Base-by-base conservation (phyloP, 2,888 invertebrate genomes). In the Tubulanus polymorphus region DNA sequence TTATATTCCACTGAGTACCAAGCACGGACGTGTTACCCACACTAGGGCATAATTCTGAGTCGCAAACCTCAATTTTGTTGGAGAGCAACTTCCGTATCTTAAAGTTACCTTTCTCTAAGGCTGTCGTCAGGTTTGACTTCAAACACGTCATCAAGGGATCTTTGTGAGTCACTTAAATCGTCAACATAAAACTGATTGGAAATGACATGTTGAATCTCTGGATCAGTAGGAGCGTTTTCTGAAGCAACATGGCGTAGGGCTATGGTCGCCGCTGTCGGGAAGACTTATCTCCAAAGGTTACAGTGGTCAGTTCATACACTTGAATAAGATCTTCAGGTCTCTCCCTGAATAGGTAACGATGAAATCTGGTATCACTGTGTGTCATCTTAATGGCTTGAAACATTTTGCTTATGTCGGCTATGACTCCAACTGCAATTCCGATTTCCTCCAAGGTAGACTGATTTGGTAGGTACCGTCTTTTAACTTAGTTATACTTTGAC, bases 271-370 rank as follows among this genome's bases (percentile, higher is more conserved):
- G 52, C 52, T 5, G 52, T 51, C 23, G 52, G 52, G 3, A 47
- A 15, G 52, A 46, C 28, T 51, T 51, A 12, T 48, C 52, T 3
- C 52, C 52, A 26, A 51, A 51, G 12, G 52, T 51, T 3, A 51
- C 52, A n/a, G 52, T 51, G 25, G 52, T 51, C 5, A 51, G 46
- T 47, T 51, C 48, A 51, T 47, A 51, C 5, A 51, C 46, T 10
- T 50, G 52, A 23, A 51, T 28, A 6, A 46, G 52, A 3, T 51
- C 52, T 18, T 25, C 15, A 5, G 52, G 52, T 5, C 3, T 51
- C 5, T n/a, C 3, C 5, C 52, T 18, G 23, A 51, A 51, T 8
- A 51, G 3, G 23, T 51, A 51, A 3, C 52, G 45, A 18, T 51
- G 52, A 25, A 3, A 51, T 51, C 52, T 18, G 20, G 25, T 46